These are phyloP conservation scores for Rhinogobius similis DNA, from an alignment of 2,113 vertebrate species.

Conservation along the genomic window DNA sequence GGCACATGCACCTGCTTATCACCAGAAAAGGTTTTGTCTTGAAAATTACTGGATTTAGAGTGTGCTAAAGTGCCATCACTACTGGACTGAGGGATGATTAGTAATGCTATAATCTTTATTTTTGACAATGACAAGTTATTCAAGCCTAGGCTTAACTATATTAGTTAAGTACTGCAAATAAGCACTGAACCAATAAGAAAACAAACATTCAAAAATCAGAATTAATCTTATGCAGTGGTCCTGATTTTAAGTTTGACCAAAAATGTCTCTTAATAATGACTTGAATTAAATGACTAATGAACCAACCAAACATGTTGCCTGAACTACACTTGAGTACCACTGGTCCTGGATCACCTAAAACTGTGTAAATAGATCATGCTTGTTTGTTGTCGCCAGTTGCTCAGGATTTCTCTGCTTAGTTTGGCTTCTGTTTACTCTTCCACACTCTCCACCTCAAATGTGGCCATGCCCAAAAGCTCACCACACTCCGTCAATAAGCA, in stretches of 20 bases:
- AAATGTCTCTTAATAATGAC: neutral
- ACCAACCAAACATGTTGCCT: neutral
- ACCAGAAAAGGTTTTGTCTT: neutral
- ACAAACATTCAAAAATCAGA: no score
- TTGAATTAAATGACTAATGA: neutral
- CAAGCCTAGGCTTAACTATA: no score
- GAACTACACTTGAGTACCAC: slow-evolving; percentile 18
- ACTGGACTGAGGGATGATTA: no score
- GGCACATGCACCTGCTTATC: slow-evolving; percentile 14
- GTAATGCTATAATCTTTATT: no score
- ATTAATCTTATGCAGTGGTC: no score
- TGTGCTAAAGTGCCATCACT: neutral
- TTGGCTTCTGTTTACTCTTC: slow-evolving; percentile 45
- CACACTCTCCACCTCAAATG: slow-evolving; percentile 35
- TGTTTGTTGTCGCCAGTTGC: slow-evolving; percentile 9
- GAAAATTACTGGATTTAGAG: no score
- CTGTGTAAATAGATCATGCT: slow-evolving; percentile 28
- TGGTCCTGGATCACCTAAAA: neutral
- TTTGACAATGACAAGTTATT: no score
- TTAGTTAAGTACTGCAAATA: no score
- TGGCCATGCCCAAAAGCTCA: slow-evolving; percentile 16
- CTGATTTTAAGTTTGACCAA: neutral
- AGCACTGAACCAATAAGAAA: neutral
- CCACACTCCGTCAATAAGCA: slow-evolving; percentile 21
- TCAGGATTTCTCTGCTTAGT: slow-evolving; percentile 66